Evolutionary conservation across 2,113 vertebrate genomes (phyloP).

Genomic region (Elephantulus edwardii): DNA sequence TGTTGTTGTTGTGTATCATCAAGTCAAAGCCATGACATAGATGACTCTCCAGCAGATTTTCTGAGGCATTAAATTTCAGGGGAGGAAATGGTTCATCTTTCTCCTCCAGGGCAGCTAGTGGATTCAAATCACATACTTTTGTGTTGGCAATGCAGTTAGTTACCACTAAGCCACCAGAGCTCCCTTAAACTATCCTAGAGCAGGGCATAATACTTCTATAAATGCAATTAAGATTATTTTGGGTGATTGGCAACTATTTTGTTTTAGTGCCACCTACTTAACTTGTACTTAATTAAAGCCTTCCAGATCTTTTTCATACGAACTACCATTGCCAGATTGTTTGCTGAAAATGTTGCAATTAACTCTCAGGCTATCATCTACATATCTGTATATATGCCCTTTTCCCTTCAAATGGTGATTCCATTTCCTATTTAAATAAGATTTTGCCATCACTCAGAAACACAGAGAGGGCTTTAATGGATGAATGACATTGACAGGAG

Average conservation of each 20-base stretch:
- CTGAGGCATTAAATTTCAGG: no score
- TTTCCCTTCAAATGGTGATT: slow-evolving; percentile 14
- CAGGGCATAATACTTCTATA: not conserved
- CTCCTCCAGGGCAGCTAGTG: no score
- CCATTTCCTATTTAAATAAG: slow-evolving; percentile 55
- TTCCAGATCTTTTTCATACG: slow-evolving; percentile 52
- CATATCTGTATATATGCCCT: not conserved
- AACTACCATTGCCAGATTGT: slow-evolving; percentile 12
- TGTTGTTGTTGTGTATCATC: no score
- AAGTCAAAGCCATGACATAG: no score
- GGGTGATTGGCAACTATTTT: not conserved
- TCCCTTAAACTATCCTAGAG: not conserved
- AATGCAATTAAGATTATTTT: not conserved
- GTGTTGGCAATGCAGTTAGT: no score
- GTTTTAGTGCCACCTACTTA: slow-evolving; percentile 7
- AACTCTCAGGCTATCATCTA: slow-evolving; percentile 21
- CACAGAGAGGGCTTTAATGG: not conserved
- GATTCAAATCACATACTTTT: no score
- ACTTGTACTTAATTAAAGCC: slow-evolving; percentile 1
- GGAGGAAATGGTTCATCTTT: no score
- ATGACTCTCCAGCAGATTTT: no score
- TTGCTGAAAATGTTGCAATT: slow-evolving; percentile 54
- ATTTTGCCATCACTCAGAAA: slow-evolving; percentile 38
- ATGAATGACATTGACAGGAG: not conserved
- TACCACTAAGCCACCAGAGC: no score